Conservation (phyloP, 1,140 invertebrate genomes). For the Atta cephalotes region DNA sequence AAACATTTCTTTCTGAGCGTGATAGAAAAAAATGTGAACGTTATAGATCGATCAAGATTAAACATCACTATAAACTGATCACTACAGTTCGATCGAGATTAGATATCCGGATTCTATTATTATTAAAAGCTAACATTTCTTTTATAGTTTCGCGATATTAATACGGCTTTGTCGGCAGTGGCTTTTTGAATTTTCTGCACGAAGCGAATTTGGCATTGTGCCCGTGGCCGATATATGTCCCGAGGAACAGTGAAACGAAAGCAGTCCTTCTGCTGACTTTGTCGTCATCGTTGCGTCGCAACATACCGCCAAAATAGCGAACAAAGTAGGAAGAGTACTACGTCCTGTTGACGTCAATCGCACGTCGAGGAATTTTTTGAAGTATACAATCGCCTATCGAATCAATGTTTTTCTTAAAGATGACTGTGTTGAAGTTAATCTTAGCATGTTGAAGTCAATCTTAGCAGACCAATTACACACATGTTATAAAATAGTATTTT, state of each 20-base stretch:
- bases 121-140: conserved; percentile 24
- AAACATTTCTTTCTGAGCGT: conserved; percentile 8
- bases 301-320: conserved; percentile 30
- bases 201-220: conserved; percentile 18
- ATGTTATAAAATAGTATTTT: not conserved
- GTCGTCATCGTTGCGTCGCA: conserved; percentile 40
- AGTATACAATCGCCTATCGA: not conserved
- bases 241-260: conserved; percentile 39
- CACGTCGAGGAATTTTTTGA: not conserved
- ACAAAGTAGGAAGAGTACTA: conserved; percentile 39
- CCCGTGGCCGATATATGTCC: conserved; percentile 31
- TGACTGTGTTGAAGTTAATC: not conserved
- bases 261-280: conserved; percentile 9
- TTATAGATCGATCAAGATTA: not conserved
- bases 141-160: conserved; percentile 41
- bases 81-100: conserved; percentile 14
- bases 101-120: conserved; percentile 18
- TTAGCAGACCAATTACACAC: not conserved
- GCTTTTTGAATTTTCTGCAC: conserved; percentile 7
- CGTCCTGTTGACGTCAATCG: conserved; percentile 20
- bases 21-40: not conserved
- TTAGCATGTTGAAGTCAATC: not conserved
- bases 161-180: conserved; percentile 31
- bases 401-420: not conserved
- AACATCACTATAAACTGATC: not conserved